Evolutionary conservation across 2,113 vertebrate species (phyloP).

Genomic region (Daubentonia madagascariensis): DNA sequence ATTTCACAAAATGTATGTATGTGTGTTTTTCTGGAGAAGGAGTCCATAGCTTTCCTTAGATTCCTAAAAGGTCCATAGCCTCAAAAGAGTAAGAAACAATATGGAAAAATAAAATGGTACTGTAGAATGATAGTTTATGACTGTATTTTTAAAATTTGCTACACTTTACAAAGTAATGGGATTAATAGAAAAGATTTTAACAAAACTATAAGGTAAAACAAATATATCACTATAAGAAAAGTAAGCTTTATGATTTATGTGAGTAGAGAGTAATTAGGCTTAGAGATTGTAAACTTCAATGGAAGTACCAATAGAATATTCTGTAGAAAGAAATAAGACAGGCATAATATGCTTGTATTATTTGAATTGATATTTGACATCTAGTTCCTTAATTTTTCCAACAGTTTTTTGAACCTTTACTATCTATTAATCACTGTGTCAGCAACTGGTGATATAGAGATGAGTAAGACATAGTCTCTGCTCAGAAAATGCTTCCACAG

Average conservation of each 20-base stretch:
- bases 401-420: background rate
- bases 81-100: background rate
- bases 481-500: background rate
- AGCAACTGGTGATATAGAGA: background rate
- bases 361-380: background rate
- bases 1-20: background rate
- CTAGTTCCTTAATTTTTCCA: background rate
- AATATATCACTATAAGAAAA: background rate
- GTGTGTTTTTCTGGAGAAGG: background rate
- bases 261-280: background rate
- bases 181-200: background rate
- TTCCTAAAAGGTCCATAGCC: background rate
- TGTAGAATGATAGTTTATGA: background rate
- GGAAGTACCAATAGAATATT: background rate
- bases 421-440: background rate
- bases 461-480: background rate
- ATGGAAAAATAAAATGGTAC: background rate
- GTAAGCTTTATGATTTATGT: background rate
- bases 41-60: background rate
- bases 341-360: background rate
- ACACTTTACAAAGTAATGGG: background rate
- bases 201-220: background rate
- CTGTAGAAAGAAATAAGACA: background rate
- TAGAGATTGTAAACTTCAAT: background rate
- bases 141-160: background rate